phyloP scores from a whole-genome alignment of 2,888 invertebrate species.

The Acrobasis repandana region DNA sequence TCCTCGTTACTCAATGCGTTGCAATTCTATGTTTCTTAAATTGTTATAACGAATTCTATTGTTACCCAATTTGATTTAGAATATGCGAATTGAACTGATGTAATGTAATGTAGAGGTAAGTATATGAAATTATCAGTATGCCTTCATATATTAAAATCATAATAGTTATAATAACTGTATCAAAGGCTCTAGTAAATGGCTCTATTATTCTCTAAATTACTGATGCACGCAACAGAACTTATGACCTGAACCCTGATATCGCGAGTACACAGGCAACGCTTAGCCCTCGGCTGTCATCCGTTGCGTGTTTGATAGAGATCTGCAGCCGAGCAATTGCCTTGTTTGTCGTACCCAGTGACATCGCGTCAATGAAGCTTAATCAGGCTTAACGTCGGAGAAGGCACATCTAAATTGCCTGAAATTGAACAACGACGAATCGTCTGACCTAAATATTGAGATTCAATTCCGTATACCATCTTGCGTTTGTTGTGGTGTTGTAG shows the following conservation, averaged over 20 bases:
- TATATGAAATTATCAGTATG: neutral
- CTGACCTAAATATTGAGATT: neutral
- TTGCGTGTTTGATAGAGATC: conserved; percentile 67
- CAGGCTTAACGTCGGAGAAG: conserved; percentile 39
- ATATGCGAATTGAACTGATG: too few relatives aligned
- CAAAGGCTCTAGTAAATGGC: too few relatives aligned
- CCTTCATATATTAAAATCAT: neutral
- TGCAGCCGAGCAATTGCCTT: conserved; percentile 69
- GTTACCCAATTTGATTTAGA: too few relatives aligned
- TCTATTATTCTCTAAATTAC: neutral
- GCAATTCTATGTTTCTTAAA: too few relatives aligned
- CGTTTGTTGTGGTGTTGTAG: too few relatives aligned
- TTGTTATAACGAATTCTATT: too few relatives aligned
- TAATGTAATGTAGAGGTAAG: too few relatives aligned
- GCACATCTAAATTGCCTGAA: conserved; percentile 30
- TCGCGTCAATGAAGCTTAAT: conserved; percentile 37
- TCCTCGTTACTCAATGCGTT: too few relatives aligned
- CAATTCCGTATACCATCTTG: too few relatives aligned
- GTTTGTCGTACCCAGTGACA: conserved; percentile 60
- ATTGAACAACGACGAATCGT: neutral
- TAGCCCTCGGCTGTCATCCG: conserved; percentile 37
- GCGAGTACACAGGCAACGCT: conserved; percentile 33
- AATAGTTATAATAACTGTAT: neutral
- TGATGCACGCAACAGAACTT: neutral
- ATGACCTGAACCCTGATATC: conserved; percentile 23